phyloP scores from a whole-genome alignment of 2,113 vertebrate species.

The Oplegnathus fasciatus region DNA sequence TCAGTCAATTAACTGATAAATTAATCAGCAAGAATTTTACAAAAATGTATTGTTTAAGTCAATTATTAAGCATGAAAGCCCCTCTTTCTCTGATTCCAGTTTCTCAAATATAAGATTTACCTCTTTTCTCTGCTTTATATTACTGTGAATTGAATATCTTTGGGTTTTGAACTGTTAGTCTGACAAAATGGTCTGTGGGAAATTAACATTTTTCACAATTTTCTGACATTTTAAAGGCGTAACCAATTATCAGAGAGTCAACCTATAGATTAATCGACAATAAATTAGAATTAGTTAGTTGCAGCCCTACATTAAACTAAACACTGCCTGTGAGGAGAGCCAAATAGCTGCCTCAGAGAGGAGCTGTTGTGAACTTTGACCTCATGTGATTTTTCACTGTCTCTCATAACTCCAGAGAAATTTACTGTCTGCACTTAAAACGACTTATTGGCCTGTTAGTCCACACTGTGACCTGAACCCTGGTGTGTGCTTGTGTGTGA shows the following conservation, averaged over 20 bases:
- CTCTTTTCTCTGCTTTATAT: not conserved
- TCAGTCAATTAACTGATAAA: not conserved
- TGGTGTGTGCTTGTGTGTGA: constrained; percentile 1
- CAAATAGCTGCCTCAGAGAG: not conserved
- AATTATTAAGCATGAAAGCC: not conserved
- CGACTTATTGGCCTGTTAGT: constrained; percentile 50
- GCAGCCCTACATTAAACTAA: not conserved
- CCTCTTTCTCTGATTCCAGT: not conserved
- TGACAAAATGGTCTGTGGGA: not conserved
- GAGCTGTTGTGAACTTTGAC: constrained; percentile 32
- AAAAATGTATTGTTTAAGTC: not conserved
- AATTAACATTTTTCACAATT: not conserved
- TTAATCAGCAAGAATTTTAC: not conserved
- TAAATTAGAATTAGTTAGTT: not conserved
- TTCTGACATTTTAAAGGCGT: not conserved
- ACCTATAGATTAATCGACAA: not conserved
- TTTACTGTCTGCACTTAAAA: constrained; percentile 38
- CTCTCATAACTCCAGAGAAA: constrained; percentile 33
- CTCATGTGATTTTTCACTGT: constrained; percentile 45
- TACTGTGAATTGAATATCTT: not conserved
- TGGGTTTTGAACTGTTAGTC: not conserved
- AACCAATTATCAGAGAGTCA: not conserved
- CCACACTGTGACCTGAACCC: constrained; percentile 17
- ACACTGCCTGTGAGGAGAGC: not conserved
- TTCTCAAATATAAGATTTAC: not conserved